phyloP scores from a whole-genome alignment of 2,113 vertebrate genomes.

The Neotragus pygmaeus region DNA sequence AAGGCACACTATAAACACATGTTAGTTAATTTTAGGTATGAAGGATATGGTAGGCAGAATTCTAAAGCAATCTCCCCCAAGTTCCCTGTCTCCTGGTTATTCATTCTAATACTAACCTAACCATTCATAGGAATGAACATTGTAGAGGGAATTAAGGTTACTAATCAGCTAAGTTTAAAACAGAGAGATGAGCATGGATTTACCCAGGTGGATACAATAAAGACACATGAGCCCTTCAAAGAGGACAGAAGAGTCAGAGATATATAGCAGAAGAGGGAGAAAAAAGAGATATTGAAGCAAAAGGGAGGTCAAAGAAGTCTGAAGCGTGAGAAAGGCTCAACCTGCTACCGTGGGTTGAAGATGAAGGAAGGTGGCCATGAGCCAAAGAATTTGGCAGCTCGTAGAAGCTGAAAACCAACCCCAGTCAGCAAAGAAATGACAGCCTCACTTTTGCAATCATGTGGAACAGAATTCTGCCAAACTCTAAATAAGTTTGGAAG shows the following conservation, averaged over 20 bases:
- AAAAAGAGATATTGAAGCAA: background rate
- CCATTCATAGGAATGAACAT: background rate
- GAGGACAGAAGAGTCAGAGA: background rate
- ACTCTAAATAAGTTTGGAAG: background rate
- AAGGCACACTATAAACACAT: background rate
- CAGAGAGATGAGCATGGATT: background rate
- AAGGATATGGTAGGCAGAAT: background rate
- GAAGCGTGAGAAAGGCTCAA: background rate
- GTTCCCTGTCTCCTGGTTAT: background rate
- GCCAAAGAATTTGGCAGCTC: background rate
- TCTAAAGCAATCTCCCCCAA: background rate
- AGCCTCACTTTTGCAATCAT: background rate
- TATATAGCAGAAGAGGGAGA: background rate
- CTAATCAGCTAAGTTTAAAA: background rate
- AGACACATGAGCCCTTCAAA: background rate
- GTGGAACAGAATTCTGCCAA: background rate
- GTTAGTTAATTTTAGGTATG: background rate
- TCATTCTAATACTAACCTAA: background rate
- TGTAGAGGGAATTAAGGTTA: background rate
- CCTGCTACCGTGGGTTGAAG: background rate
- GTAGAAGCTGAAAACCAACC: background rate
- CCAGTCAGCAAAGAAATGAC: background rate
- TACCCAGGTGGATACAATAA: background rate
- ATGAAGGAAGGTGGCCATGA: background rate
- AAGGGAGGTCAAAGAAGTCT: background rate